Evolutionary conservation across 2,888 invertebrate genomes (phyloP).

Genomic region (Cinara cedri): DNA sequence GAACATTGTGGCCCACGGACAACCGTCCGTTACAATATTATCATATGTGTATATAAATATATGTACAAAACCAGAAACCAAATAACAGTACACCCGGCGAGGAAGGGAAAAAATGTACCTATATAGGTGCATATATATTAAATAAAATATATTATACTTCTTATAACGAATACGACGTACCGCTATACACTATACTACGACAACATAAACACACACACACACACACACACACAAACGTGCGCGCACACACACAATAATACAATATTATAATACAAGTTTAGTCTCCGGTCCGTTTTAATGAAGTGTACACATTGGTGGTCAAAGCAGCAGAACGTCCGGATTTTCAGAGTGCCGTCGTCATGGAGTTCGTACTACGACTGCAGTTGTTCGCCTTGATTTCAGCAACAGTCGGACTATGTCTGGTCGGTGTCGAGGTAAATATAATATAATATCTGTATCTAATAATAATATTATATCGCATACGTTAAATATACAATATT

Average conservation of each 20-base stretch:
- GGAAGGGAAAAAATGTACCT: constrained; percentile 16
- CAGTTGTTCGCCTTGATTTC: constrained; percentile 38
- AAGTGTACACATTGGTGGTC: constrained; percentile 20
- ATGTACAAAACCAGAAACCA: constrained; percentile 54
- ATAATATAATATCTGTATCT: no score
- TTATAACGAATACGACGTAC: constrained; percentile 22
- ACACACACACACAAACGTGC: no score
- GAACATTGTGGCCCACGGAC: constrained; percentile 14
- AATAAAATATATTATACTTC: background rate
- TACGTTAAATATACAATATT: no score
- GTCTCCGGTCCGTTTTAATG: constrained; percentile 40
- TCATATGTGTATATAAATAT: no score
- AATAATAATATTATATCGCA: no score
- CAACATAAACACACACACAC: no score
- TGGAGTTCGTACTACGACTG: constrained; percentile 32
- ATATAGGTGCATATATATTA: background rate
- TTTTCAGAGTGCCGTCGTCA: background rate
- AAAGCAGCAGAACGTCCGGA: constrained; percentile 17
- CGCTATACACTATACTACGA: constrained; percentile 14
- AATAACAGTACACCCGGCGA: constrained; percentile 52
- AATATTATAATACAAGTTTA: constrained; percentile 13
- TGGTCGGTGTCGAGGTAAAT: constrained; percentile 15
- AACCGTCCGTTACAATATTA: constrained; percentile 24
- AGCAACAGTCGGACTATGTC: background rate
- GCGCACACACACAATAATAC: no score